Base-by-base conservation (phyloP, 2,113 vertebrate species). In the Otocyon megalotis region DNA sequence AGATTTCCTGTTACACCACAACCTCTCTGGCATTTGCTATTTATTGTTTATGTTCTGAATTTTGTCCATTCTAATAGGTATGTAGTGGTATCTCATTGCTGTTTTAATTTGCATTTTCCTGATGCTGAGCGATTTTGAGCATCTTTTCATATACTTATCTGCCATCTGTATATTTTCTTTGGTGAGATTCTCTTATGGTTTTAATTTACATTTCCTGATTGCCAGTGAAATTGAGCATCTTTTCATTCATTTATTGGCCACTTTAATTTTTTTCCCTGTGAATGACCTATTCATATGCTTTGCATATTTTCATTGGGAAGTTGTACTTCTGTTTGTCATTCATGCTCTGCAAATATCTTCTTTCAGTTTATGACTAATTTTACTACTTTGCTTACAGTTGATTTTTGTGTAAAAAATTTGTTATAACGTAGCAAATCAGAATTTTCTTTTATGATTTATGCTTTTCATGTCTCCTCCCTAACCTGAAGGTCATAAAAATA, bases 141-240 rank as follows among this genome's bases (percentile, higher is more conserved):
- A 85, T 54, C 69, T 85, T 93, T 74, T 93, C 69, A 54, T 76
- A 76, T 24, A 71, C 43, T 76, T 77, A 65, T 65, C 63, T 77
- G 43, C 48, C 69, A 93, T 76, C 17, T 54, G 48, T 65, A 54
- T 76, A 30, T 86, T 81, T 90, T 77, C 32, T 90, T 79, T 54
- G 16, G 48, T 86, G 50, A 63, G 48, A 77, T 77, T 60, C 7
- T 60, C 11, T 77, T 89, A 79, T 17, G 8, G 32, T 24, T 92
- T 88, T 54, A 69, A 83, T 92, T 91, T 92, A 24, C 77, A 93
- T 76, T 92, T 48, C 12, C 5, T 22, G 50, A 60, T 90, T 65
- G 63, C 22, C 72, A 54, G 10, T 43, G 28, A 71, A 63, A 11
- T 24, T 72, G 12, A 79, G 35, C 54, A 94, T 28, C 3, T 82